Percentiles rank a stretch among this genome's conserved stretches.
Conservation (phyloP, 1,140 invertebrate species). For the Ceratosolen solmsi region DNA sequence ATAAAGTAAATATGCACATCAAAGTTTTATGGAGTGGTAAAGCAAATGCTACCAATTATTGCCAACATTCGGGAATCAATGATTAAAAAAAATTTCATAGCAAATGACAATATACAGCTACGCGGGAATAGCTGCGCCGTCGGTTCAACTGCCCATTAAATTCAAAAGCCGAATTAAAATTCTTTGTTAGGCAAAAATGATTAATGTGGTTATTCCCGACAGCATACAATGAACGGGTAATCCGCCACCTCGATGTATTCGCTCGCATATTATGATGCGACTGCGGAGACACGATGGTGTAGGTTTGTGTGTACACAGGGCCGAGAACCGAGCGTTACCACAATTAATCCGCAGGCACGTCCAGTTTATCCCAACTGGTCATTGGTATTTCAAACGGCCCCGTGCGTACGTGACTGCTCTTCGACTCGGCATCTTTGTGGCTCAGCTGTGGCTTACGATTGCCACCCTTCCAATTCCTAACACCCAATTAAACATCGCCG, state of each 20-base stretch:
- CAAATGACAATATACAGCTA: no score
- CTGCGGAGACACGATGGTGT: slow-evolving; percentile 23
- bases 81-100: no score
- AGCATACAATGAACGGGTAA: slow-evolving; percentile 23
- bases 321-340: slow-evolving; percentile 56
- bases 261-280: slow-evolving; percentile 36
- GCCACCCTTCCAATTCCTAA: slow-evolving; percentile 40
- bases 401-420: slow-evolving; percentile 27
- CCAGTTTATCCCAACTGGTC: slow-evolving; percentile 48
- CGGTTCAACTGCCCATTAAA: no score
- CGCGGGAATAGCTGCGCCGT: no score
- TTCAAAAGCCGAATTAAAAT: no score
- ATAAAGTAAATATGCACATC: no score
- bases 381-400: slow-evolving; percentile 46
- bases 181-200: slow-evolving; percentile 37
- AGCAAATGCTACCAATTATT: no score
- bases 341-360: slow-evolving; percentile 59
- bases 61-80: no score
- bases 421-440: slow-evolving; percentile 41
- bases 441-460: neutral
- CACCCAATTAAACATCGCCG: slow-evolving; percentile 46
- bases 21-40: no score
- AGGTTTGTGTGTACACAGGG: neutral
- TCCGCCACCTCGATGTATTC: slow-evolving; percentile 12
- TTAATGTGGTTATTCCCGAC: slow-evolving; percentile 13